Evolutionary conservation across 2,797 vertebrate genomes (phyloP).

Genomic region (Rhyacichthys aspro): DNA sequence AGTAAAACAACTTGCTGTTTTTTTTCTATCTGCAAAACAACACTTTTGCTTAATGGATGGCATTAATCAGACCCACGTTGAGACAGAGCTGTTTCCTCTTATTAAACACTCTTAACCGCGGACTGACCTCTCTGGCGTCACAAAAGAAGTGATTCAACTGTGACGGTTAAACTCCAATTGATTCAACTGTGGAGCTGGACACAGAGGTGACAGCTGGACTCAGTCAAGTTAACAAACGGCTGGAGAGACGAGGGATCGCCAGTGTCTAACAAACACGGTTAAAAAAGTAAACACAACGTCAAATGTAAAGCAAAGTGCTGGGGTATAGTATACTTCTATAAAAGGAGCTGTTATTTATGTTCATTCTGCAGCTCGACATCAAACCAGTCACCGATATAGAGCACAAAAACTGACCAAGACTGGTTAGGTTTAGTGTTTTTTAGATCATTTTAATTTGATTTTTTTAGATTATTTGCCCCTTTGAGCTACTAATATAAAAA

Average conservation of each 20-base stretch:
- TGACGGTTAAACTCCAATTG: not conserved
- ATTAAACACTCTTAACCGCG: too few species aligned
- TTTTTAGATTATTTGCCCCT: too few species aligned
- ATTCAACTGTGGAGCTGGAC: not conserved
- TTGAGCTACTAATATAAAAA: too few species aligned
- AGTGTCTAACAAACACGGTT: slow-evolving; percentile 22
- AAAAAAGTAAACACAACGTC: slow-evolving; percentile 13
- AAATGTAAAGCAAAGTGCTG: not conserved
- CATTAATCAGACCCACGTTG: too few species aligned
- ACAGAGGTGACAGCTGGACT: slow-evolving; percentile 35
- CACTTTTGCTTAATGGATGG: too few species aligned
- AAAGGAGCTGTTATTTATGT: not conserved
- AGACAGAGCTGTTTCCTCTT: too few species aligned
- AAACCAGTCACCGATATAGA: too few species aligned
- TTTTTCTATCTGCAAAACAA: too few species aligned
- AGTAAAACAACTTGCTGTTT: not conserved
- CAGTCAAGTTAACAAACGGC: slow-evolving; percentile 6
- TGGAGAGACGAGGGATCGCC: slow-evolving; percentile 10
- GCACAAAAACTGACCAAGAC: too few species aligned
- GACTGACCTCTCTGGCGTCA: not conserved
- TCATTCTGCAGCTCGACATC: too few species aligned
- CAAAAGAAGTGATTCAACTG: not conserved
- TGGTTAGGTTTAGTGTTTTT: too few species aligned
- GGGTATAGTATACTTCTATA: not conserved
- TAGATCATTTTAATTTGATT: too few species aligned